These are phyloP conservation scores for Erannis defoliaria DNA, from an alignment of 2,888 invertebrate genomes.

Conservation along the genomic window DNA sequence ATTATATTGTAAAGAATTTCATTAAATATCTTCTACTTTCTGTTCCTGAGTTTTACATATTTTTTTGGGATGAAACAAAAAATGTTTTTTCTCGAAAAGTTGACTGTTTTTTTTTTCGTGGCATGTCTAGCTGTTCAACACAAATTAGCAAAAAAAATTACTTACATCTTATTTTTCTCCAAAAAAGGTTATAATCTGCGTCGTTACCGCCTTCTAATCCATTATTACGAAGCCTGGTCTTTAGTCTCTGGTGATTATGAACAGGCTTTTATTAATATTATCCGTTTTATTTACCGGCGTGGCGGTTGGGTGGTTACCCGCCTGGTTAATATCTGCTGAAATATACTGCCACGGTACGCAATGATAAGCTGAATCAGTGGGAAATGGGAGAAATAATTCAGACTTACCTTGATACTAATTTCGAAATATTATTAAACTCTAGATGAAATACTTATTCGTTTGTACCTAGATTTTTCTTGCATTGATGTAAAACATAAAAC, in stretches of 20 bases:
- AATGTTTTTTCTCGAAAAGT: too few species aligned
- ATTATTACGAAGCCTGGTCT: slow-evolving; percentile 34
- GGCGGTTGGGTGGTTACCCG: slow-evolving; percentile 42
- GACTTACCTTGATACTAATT: slow-evolving; percentile 10
- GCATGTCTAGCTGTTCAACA: too few species aligned
- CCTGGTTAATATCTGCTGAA: slow-evolving; percentile 40
- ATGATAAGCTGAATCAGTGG: slow-evolving; percentile 18
- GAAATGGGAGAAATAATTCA: slow-evolving; percentile 17
- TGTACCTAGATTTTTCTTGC: too few species aligned
- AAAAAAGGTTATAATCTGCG: slow-evolving; percentile 14
- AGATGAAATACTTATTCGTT: background rate
- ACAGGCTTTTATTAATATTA: slow-evolving; percentile 50
- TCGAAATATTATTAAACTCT: slow-evolving; percentile 2
- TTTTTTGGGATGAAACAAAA: too few species aligned
- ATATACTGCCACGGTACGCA: slow-evolving; percentile 26
- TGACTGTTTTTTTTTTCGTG: too few species aligned
- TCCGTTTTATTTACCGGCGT: slow-evolving; percentile 45
- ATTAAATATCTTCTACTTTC: too few species aligned
- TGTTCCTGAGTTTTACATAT: too few species aligned
- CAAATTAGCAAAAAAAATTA: too few species aligned
- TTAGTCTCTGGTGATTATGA: slow-evolving; percentile 38
- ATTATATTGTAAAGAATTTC: too few species aligned
- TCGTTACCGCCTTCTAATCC: slow-evolving; percentile 25
- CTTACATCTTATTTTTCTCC: background rate
- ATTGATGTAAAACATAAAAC: too few species aligned